A percentile compares a stretch with the other conserved stretches of the same genome.
Evolutionary conservation across 2,888 invertebrate species (phyloP).

Genomic region (Malacosoma neustria): DNA sequence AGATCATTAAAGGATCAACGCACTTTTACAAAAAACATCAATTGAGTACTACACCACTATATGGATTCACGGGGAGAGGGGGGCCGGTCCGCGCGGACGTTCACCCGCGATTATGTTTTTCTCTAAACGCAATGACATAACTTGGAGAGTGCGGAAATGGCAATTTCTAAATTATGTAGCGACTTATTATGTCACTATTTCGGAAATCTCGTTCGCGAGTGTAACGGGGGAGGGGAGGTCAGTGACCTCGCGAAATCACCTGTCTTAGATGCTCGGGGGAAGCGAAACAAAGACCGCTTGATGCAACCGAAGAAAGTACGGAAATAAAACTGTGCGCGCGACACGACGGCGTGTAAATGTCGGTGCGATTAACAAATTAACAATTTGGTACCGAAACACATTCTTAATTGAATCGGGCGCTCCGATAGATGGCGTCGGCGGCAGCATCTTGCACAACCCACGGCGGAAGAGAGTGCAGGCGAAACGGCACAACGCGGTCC

Average conservation of each 20-base stretch:
- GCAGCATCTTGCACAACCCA: slow-evolving; percentile 50
- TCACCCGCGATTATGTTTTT: slow-evolving; percentile 48
- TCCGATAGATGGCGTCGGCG: slow-evolving; percentile 22
- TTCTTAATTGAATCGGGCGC: slow-evolving; percentile 35
- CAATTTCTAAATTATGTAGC: slow-evolving; percentile 50
- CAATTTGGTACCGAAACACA: slow-evolving; percentile 42
- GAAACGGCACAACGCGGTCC: slow-evolving; percentile 50
- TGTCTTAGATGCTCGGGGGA: slow-evolving; percentile 47
- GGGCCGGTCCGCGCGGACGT: slow-evolving; percentile 44
- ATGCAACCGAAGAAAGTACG: slow-evolving; percentile 55
- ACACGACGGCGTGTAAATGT: slow-evolving; percentile 3
- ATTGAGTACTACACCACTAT: slow-evolving; percentile 50
- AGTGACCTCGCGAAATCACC: slow-evolving; percentile 69
- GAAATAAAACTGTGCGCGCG: slow-evolving; percentile 20
- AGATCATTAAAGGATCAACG: slow-evolving; percentile 71
- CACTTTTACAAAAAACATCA: slow-evolving; percentile 45
- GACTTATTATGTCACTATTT: slow-evolving; percentile 56
- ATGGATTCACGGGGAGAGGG: too few relatives aligned
- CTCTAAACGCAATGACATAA: slow-evolving; percentile 54
- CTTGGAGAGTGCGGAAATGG: slow-evolving; percentile 68
- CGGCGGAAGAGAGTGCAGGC: slow-evolving; percentile 65
- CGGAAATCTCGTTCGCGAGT: slow-evolving; percentile 46
- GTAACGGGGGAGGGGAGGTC: slow-evolving; percentile 47
- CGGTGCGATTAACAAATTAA: slow-evolving; percentile 29
- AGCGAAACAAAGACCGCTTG: slow-evolving; percentile 38